Percentiles rank a stretch among this genome's conserved stretches.
Evolutionary conservation across 1,140 invertebrate species (phyloP).

Genomic region (Micrasema minimum): DNA sequence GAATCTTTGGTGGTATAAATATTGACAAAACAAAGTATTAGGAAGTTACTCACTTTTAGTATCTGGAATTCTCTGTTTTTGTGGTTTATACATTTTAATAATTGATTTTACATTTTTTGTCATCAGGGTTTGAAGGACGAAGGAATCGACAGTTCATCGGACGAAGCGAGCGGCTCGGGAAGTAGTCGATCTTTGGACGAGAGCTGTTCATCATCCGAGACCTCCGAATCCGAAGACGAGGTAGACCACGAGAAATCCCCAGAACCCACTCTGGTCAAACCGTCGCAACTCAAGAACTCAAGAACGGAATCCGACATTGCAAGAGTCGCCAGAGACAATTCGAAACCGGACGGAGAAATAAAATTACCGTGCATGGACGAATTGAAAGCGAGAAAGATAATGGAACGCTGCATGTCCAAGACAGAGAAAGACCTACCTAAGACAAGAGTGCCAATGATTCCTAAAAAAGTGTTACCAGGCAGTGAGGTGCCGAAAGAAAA

Average conservation of each 20-base stretch:
- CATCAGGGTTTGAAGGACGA: slow-evolving; percentile 65
- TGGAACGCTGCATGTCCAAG: slow-evolving; percentile 47
- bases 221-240: slow-evolving; percentile 58
- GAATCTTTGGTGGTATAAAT: background rate
- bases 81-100: background rate
- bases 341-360: slow-evolving; percentile 35
- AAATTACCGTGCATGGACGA: slow-evolving; percentile 51
- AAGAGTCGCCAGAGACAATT: slow-evolving; percentile 50
- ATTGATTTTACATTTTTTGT: slow-evolving; percentile 1
- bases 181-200: slow-evolving; percentile 63
- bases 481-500: slow-evolving; percentile 7
- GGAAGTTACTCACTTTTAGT: slow-evolving; percentile 7
- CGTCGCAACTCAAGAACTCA: slow-evolving; percentile 60
- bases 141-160: slow-evolving; percentile 66
- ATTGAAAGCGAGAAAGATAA: slow-evolving; percentile 47
- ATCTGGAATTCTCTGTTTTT: background rate
- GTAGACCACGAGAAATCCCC: slow-evolving; percentile 47
- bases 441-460: background rate
- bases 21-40: too few species aligned
- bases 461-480: background rate
- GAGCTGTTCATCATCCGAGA: slow-evolving; percentile 64
- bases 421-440: slow-evolving; percentile 44
- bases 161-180: slow-evolving; percentile 62
- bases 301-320: slow-evolving; percentile 63
- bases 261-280: slow-evolving; percentile 56